Conservation (phyloP, 2,797 vertebrate species). For the Poecilia wingei region DNA sequence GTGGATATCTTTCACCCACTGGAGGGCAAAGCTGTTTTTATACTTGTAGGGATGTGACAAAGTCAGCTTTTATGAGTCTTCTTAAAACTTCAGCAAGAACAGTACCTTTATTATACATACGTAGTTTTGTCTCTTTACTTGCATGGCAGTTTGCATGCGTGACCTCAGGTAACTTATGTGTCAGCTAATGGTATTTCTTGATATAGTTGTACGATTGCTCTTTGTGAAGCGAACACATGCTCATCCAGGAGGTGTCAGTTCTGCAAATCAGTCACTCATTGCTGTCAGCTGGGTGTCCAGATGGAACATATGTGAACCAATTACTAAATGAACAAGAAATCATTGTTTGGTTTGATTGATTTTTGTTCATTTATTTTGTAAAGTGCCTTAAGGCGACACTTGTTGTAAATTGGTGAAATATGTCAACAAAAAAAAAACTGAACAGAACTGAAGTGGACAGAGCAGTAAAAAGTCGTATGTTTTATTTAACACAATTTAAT, state of each 20-base stretch:
- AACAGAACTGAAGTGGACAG: background rate
- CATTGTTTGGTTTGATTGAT: background rate
- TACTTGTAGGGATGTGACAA: conserved; percentile 31
- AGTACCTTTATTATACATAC: background rate
- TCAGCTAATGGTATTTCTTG: background rate
- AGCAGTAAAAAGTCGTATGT: background rate
- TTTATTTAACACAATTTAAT: background rate
- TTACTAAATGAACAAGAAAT: background rate
- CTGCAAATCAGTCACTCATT: background rate
- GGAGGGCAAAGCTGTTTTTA: conserved; percentile 32
- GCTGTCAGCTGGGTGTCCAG: background rate
- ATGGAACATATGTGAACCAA: background rate
- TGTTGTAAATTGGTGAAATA: too few relatives aligned
- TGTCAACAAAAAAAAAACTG: too few relatives aligned
- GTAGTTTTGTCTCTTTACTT: background rate
- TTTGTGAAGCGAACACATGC: background rate
- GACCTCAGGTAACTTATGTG: background rate
- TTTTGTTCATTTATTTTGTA: background rate
- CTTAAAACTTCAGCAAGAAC: conserved; percentile 22
- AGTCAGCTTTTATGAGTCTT: conserved; percentile 40
- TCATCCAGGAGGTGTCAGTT: background rate
- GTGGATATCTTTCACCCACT: conserved; percentile 20
- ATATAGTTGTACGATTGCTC: background rate
- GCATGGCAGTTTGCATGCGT: background rate
- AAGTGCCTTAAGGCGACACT: background rate